Evolutionary conservation across 2,888 invertebrate species (phyloP).

Genomic region (Pocota personata): DNA sequence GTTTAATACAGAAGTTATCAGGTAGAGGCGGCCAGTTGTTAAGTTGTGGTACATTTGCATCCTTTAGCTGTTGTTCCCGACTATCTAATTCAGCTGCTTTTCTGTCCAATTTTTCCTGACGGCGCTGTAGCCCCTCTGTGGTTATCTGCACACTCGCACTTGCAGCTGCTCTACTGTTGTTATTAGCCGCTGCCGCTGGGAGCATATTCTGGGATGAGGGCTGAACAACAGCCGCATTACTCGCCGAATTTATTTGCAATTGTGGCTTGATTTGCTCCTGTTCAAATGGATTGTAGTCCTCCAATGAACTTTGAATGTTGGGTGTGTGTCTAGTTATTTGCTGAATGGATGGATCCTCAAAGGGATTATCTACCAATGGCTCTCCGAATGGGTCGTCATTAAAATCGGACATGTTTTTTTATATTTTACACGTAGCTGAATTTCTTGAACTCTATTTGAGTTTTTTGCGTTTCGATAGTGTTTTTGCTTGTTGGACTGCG

Average conservation of each 20-base stretch:
- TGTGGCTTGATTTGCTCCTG: constrained; percentile 86
- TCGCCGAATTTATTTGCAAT: constrained; percentile 83
- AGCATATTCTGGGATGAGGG: constrained; percentile 81
- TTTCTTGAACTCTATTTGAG: background rate
- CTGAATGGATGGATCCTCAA: constrained; percentile 98
- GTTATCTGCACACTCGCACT: constrained; percentile 83
- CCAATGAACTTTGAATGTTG: constrained; percentile 86
- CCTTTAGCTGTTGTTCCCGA: constrained; percentile 92
- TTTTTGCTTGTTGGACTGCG: background rate
- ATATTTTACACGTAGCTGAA: constrained; percentile 57
- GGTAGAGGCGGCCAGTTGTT: constrained; percentile 99
- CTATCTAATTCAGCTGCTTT: constrained; percentile 95
- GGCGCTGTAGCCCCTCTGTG: constrained; percentile 89
- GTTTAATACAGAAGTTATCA: constrained; percentile 95
- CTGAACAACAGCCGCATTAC: constrained; percentile 81
- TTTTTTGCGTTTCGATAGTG: background rate
- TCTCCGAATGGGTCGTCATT: constrained; percentile 99
- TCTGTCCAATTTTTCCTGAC: constrained; percentile 94
- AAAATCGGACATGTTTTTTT: constrained; percentile 86
- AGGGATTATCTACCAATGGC: constrained; percentile 96
- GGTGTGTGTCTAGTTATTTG: constrained; percentile 92
- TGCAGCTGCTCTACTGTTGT: constrained; percentile 80
- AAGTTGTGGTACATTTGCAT: constrained; percentile 86
- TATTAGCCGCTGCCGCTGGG: constrained; percentile 76
- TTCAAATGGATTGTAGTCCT: constrained; percentile 98